These are phyloP conservation scores for Hartigia nigra DNA, from an alignment of 2,888 invertebrate species.

Conservation along the genomic window DNA sequence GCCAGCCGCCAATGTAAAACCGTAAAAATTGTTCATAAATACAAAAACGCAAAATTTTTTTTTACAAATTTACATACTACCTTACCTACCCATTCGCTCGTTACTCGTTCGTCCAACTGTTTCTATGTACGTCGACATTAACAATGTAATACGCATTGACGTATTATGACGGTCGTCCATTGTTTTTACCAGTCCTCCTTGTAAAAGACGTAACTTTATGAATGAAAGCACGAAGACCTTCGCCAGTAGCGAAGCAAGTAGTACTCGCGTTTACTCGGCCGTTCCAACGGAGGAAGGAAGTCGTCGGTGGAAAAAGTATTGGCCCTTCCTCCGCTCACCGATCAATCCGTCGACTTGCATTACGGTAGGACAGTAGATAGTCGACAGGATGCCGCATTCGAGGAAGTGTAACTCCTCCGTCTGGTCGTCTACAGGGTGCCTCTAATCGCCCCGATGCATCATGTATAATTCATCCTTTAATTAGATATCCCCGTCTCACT, in stretches of 20 bases:
- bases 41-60: too few relatives aligned
- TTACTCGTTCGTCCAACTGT: too few relatives aligned
- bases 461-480: slow-evolving; percentile 57
- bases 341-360: slow-evolving; percentile 27
- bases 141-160: too few relatives aligned
- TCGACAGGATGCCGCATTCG: slow-evolving; percentile 57
- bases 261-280: slow-evolving; percentile 54
- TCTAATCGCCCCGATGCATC: slow-evolving; percentile 54
- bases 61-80: too few relatives aligned
- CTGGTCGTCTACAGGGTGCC: slow-evolving; percentile 46
- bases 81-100: too few relatives aligned
- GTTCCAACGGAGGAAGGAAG: slow-evolving; percentile 54
- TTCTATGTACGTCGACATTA: too few relatives aligned
- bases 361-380: slow-evolving; percentile 46
- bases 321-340: slow-evolving; percentile 41
- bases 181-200: not conserved
- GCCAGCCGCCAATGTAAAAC: too few relatives aligned
- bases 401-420: slow-evolving; percentile 57
- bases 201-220: slow-evolving; percentile 54
- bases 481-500: slow-evolving; percentile 38
- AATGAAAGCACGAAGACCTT: slow-evolving; percentile 54
- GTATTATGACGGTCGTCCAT: not conserved
- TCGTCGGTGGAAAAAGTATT: slow-evolving; percentile 43
- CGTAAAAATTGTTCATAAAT: too few relatives aligned
- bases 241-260: slow-evolving; percentile 36